Base-by-base conservation (phyloP, 2,113 vertebrate genomes). In the Oenanthe melanoleuca region DNA sequence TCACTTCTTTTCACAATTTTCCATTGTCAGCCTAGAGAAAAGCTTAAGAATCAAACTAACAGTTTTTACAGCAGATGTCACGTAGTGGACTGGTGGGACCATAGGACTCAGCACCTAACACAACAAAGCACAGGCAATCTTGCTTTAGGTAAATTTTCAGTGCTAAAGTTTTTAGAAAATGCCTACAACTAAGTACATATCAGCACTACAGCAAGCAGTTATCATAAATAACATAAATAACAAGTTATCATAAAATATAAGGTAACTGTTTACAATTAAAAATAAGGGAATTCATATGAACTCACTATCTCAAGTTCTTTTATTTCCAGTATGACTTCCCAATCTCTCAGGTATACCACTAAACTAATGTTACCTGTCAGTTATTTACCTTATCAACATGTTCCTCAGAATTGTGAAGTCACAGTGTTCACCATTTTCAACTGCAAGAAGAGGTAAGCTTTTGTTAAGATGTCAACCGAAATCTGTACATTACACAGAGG, bases 351-450 rank as follows among this genome's bases (percentile, higher is more conserved):
- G 3, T 33, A 45, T 16, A 72, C 23, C 8, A 82, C 74, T 64
- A 81, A 87, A 49, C 11, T n/a, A 4, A 29, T 13, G 18, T 65
- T 79, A 75, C 50, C 40, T 56, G 16, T 33, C 52, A 57, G 22
- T 53, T 49, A 82, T 95, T 97, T 98, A 99, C 99, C 99, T 99
- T 98, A 99, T 99, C 95, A 99, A 99, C 99, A 99, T 99, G 97
- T 99, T 99, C 97, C 99, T 98, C 96, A 99, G 98, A 97, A 99
- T 99, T 96, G 99, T 99, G 98, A 99, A 99, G 97, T 99, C 99
- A 95, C 99, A 99, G 97, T 99, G 99, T 78, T 99, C 99, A 60
- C 99, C 98, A 44, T 99, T 99, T 98, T 99, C 99, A 97, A 99
- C 99, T 99, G 92, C 34, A 89, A 79, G 70, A 72, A 80, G 81